Percentiles rank a stretch among this genome's conserved stretches.
Conservation (phyloP, 2,797 vertebrate species). For the Gobio occitaniae region DNA sequence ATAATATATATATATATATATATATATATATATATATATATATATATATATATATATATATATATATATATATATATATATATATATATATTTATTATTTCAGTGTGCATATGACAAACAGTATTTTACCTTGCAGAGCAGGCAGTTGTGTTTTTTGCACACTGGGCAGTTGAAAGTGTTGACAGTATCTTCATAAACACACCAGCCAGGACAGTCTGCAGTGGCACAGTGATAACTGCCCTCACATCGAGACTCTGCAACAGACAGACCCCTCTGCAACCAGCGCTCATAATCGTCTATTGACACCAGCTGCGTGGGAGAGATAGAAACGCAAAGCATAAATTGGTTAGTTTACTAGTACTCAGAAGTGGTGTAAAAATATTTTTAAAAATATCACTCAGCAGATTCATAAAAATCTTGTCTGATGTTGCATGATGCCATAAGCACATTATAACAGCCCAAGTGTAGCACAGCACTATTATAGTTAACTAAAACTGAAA, state of each 20-base stretch:
- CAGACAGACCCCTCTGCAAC: slow-evolving; percentile 83
- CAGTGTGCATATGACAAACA: background rate
- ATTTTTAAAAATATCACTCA: background rate
- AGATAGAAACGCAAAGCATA: background rate
- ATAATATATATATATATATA: background rate
- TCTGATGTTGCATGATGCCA: background rate
- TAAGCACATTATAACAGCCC: background rate
- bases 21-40: background rate
- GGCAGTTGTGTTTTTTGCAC: slow-evolving; percentile 85
- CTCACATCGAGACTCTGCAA: slow-evolving; percentile 86
- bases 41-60: background rate
- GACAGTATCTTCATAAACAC: slow-evolving; percentile 85
- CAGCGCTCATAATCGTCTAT: slow-evolving; percentile 84
- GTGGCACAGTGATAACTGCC: slow-evolving; percentile 89
- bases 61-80: background rate
- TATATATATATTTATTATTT: background rate
- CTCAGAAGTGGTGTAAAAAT: background rate
- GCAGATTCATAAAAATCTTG: background rate
- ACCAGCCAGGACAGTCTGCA: slow-evolving; percentile 86
- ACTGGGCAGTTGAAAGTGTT: slow-evolving; percentile 87
- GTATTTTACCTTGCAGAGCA: slow-evolving; percentile 84
- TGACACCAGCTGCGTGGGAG: slow-evolving; percentile 80
- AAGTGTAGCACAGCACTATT: background rate
- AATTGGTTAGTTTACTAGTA: background rate
- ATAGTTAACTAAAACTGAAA: background rate